phyloP scores from a whole-genome alignment of 2,113 vertebrate genomes.

The Rhegmatorhina hoffmannsi region DNA sequence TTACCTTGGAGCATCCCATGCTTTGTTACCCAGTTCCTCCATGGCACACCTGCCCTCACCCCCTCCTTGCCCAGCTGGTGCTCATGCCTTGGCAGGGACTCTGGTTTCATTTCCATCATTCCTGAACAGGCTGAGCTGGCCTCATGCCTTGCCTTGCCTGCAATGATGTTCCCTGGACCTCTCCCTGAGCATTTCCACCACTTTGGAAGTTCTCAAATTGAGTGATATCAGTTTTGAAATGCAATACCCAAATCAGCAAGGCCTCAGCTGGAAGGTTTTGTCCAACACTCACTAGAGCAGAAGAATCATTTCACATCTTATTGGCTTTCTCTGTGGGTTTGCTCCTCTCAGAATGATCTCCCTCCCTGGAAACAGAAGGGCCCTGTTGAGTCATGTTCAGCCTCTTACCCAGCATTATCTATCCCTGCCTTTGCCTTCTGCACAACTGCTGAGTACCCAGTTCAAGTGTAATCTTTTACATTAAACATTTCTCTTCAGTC shows the following conservation, averaged over 20 bases:
- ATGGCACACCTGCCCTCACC: neutral
- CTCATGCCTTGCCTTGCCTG: neutral
- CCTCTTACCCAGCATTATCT: neutral
- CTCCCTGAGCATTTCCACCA: neutral
- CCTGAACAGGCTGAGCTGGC: neutral
- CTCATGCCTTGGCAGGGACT: neutral
- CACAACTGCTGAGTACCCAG: neutral
- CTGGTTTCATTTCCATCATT: neutral
- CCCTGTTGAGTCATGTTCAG: neutral
- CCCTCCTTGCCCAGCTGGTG: neutral
- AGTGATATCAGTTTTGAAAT: neutral
- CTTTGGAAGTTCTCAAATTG: neutral
- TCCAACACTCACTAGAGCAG: conserved; percentile 1
- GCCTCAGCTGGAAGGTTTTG: conserved; percentile 20
- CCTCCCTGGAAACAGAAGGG: neutral
- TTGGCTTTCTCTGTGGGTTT: neutral
- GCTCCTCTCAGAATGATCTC: neutral
- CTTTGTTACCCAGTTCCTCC: neutral
- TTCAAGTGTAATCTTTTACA: neutral
- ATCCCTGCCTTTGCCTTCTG: neutral
- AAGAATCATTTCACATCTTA: conserved; percentile 27
- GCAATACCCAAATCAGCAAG: neutral
- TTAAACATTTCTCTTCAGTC: neutral
- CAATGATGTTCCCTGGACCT: neutral
- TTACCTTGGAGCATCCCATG: neutral